A percentile compares a stretch with the other conserved stretches of the same genome.
Evolutionary conservation across 2,888 invertebrate genomes (phyloP).

Genomic region (Myopa tessellatipennis): DNA sequence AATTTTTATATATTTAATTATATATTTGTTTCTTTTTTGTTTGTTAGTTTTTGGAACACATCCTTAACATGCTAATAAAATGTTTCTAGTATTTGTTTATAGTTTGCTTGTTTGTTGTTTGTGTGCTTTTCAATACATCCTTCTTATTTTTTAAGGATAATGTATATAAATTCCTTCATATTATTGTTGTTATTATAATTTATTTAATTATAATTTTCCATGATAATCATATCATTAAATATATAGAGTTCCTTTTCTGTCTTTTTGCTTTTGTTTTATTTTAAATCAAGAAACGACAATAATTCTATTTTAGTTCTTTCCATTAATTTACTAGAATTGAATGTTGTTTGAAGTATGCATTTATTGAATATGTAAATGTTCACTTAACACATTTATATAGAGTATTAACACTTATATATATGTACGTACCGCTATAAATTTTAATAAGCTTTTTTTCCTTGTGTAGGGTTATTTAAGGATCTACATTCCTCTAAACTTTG

Average conservation of each 20-base stretch:
- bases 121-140: slow-evolving; percentile 2
- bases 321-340: neutral
- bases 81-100: too few species aligned
- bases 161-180: neutral
- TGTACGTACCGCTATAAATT: too few species aligned
- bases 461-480: too few species aligned
- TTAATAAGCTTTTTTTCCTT: too few species aligned
- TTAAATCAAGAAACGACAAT: neutral
- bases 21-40: neutral
- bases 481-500: too few species aligned
- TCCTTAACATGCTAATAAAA: too few species aligned
- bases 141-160: neutral
- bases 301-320: too few species aligned
- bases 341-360: slow-evolving; percentile 23
- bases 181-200: neutral
- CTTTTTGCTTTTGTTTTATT: neutral
- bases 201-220: too few species aligned
- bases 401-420: too few species aligned
- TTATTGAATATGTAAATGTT: neutral
- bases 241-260: neutral
- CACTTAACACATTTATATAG: too few species aligned
- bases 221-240: neutral
- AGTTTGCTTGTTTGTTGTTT: neutral
- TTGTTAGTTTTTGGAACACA: neutral
- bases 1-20: neutral